Base-by-base conservation (phyloP, 2,113 vertebrate genomes). In the Lucifuga dentata region DNA sequence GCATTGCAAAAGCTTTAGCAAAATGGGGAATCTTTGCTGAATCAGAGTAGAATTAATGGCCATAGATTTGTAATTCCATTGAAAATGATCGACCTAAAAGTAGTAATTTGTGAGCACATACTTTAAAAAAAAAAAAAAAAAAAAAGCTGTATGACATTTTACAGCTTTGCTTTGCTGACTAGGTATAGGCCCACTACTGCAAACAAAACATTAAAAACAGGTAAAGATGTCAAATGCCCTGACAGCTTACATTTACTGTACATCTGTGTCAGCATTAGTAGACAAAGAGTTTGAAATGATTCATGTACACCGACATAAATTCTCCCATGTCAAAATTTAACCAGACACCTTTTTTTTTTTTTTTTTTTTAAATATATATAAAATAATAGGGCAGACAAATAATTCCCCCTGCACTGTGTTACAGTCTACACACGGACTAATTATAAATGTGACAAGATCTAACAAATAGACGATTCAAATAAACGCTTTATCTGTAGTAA, bases 371-470 rank as follows among this genome's bases (percentile, higher is more conserved):
- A n/a, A n/a, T n/a, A n/a, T n/a, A n/a, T 21, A 5, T 12, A 8
- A 57, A 0, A 16, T 21, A 5, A 23, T 11, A 41, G 24, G 23
- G 15, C 50, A 33, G 40, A 9, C 0, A 40, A 58, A 59, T 15
- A 0, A 39, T 46, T 33, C n/a, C 43, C 38, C 56, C 33, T 70
- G 52, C 51, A 61, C 48, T 8, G 33, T 36, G 11, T 65, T 8
- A 11, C 48, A 56, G 21, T 5, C 35, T 50, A 38, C 45, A 43
- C 19, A 48, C 17, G 7, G 10, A 43, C 32, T 64, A 44, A 29
- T 7, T 66, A 40, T 13, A 40, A 49, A 65, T 75, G 43, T 66
- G 52, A 48, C 68, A 55, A 20, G 20, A 62, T 44, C 29, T 1
- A 7, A 59, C 43, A 62, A 24, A 38, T 26, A 41, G 9, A 39